These are phyloP conservation scores for Otis tarda DNA, from an alignment of 2,113 vertebrate species.

Conservation along the genomic window DNA sequence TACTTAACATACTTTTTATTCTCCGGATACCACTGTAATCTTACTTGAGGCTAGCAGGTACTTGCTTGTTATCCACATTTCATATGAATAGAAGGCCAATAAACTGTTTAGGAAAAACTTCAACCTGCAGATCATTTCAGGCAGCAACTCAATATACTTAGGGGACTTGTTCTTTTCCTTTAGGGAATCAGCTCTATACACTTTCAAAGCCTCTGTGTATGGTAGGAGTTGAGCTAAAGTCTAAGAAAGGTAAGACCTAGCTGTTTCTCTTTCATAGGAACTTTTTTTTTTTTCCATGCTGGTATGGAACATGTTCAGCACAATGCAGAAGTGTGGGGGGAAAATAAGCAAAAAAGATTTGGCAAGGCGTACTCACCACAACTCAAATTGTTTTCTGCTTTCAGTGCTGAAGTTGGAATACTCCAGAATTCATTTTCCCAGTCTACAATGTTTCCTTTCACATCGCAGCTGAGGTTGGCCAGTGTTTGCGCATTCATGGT, in stretches of 20 bases:
- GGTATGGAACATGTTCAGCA: background rate
- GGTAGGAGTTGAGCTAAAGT: background rate
- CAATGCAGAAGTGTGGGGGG: background rate
- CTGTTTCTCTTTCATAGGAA: background rate
- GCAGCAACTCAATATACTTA: background rate
- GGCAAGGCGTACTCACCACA: constrained; percentile 87
- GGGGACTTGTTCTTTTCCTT: background rate
- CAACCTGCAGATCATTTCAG: background rate
- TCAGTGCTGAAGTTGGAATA: constrained; percentile 81
- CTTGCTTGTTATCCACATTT: background rate
- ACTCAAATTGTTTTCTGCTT: constrained; percentile 88
- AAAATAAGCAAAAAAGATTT: constrained; percentile 33
- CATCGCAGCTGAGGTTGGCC: constrained; percentile 81
- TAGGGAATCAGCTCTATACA: background rate
- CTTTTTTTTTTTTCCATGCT: background rate
- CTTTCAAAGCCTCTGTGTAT: background rate
- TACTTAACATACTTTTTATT: background rate
- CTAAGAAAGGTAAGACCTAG: background rate
- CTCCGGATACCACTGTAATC: background rate
- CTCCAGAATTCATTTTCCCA: constrained; percentile 93
- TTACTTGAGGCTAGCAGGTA: background rate
- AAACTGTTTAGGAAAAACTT: background rate
- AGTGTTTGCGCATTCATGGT: constrained; percentile 80
- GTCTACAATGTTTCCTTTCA: constrained; percentile 86
- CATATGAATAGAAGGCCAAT: background rate